Evolutionary conservation across 2,888 invertebrate species (phyloP).

Genomic region (Hydrotaea diabolus): DNA sequence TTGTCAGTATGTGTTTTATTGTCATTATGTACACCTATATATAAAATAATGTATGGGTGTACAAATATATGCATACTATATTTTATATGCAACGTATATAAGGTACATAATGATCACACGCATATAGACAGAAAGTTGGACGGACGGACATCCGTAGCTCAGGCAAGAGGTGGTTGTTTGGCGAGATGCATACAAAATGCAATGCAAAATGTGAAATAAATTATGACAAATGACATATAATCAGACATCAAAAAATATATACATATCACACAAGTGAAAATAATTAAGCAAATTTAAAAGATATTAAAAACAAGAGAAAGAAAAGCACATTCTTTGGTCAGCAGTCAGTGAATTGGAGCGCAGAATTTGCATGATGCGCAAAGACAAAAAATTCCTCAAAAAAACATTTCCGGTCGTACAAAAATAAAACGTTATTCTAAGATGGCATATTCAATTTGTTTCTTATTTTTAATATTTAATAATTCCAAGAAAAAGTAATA

Average conservation of each 20-base stretch:
- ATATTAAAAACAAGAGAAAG: not conserved
- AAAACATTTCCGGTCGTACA: too few relatives aligned
- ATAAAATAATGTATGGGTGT: not conserved
- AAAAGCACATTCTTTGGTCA: too few relatives aligned
- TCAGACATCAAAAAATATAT: not conserved
- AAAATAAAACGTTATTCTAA: too few relatives aligned
- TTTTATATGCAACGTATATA: too few relatives aligned
- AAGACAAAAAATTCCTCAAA: too few relatives aligned
- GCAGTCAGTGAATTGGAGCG: too few relatives aligned
- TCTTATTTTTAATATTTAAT: too few relatives aligned
- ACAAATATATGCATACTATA: not conserved
- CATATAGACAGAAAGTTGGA: not conserved
- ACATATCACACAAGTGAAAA: not conserved
- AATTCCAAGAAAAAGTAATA: too few relatives aligned
- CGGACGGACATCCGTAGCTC: not conserved
- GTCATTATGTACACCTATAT: not conserved
- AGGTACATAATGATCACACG: not conserved
- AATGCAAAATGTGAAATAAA: not conserved
- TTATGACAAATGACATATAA: not conserved
- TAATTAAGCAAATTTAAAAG: not conserved
- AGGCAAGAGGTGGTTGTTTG: not conserved
- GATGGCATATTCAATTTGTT: too few relatives aligned
- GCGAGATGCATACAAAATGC: not conserved
- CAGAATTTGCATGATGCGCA: too few relatives aligned
- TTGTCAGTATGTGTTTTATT: slow-evolving; percentile 3